Conservation (phyloP, 2,113 vertebrate genomes). For the Urocynchramus pylzowi region DNA sequence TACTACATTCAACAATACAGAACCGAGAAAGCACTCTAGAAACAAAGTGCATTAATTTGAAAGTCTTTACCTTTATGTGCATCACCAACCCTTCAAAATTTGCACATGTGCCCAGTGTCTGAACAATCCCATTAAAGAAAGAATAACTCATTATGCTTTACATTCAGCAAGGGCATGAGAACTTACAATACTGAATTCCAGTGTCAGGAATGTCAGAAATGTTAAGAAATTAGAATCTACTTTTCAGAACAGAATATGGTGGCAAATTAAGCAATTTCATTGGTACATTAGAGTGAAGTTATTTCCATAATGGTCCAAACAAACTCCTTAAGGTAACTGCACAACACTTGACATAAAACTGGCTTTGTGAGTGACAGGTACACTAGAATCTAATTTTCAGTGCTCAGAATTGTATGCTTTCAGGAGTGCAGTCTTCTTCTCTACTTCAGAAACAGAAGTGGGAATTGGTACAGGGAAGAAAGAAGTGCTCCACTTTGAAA, state of each 20-base stretch:
- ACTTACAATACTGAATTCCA: neutral
- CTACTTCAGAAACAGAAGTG: conserved; percentile 24
- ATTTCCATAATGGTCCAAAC: neutral
- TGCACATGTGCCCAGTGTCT: fast-evolving
- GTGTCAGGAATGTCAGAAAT: neutral
- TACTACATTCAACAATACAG: neutral
- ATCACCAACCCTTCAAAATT: neutral
- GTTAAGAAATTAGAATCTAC: neutral
- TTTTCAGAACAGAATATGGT: neutral
- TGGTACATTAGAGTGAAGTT: neutral
- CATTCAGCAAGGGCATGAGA: neutral
- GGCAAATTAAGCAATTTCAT: neutral
- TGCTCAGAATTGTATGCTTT: neutral
- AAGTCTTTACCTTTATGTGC: neutral
- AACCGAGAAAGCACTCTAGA: neutral
- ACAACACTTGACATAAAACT: neutral
- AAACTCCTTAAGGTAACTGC: neutral
- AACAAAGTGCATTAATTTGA: neutral
- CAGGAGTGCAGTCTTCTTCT: neutral
- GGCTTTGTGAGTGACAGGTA: neutral
- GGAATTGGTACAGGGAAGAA: conserved; percentile 7
- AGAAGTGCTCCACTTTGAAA: conserved; percentile 21
- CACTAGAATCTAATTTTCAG: conserved; percentile 1
- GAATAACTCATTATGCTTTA: neutral
- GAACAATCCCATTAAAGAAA: neutral